phyloP scores from a whole-genome alignment of 2,113 vertebrate species.

The Bos javanicus region DNA sequence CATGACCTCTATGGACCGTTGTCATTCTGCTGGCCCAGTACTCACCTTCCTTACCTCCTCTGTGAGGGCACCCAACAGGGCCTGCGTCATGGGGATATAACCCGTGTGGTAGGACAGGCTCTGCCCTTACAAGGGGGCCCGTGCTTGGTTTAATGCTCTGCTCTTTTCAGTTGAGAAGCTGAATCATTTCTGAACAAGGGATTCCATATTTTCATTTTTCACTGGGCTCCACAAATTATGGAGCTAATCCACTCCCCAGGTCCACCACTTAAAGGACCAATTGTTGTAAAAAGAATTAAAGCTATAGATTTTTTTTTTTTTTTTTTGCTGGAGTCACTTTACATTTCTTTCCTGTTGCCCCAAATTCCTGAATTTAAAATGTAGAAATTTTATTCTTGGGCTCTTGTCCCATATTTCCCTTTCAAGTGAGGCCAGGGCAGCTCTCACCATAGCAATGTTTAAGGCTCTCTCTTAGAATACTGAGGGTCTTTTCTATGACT shows the following conservation, averaged over 20 bases:
- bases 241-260: not conserved
- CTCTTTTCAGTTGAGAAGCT: not conserved
- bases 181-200: not conserved
- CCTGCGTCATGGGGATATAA: not conserved
- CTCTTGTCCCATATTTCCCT: not conserved
- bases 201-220: not conserved
- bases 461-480: not conserved
- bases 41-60: not conserved
- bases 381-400: not conserved
- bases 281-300: not conserved
- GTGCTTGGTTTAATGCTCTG: not conserved
- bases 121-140: not conserved
- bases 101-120: fast-evolving
- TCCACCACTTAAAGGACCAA: not conserved
- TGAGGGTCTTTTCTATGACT: not conserved
- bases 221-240: not conserved
- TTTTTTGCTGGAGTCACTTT: not conserved
- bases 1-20: not conserved
- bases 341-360: not conserved
- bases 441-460: too few species aligned
- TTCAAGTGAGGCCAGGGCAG: not conserved
- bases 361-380: not conserved
- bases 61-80: not conserved
- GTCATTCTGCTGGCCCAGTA: not conserved
- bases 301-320: not conserved